These are phyloP conservation scores for Rousettus leschenaultii DNA, from an alignment of 2,113 vertebrate genomes.

Conservation along the genomic window DNA sequence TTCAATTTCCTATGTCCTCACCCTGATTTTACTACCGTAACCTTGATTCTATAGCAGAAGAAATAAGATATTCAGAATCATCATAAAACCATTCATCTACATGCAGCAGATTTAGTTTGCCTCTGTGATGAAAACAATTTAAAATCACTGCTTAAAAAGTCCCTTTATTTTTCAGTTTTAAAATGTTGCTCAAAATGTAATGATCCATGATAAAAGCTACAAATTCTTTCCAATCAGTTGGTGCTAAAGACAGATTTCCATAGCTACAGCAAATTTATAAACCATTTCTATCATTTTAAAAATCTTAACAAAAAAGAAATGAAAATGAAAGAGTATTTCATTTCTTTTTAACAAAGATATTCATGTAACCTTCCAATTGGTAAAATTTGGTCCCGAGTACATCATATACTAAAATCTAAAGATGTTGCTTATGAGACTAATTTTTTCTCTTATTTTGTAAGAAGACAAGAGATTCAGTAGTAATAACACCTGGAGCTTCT, in stretches of 20 bases:
- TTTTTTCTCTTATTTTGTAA: neutral
- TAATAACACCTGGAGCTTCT: constrained; percentile 5
- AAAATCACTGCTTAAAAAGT: neutral
- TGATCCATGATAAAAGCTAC: neutral
- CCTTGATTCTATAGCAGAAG: neutral
- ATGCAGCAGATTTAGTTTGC: neutral
- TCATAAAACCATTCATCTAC: neutral
- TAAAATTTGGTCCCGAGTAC: neutral
- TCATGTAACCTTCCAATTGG: neutral
- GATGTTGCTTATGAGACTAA: neutral
- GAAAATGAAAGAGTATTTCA: neutral
- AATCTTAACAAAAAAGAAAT: neutral
- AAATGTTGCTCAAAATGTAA: constrained; percentile 2
- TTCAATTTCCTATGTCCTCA: neutral
- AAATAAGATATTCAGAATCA: neutral
- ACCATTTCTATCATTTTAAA: neutral
- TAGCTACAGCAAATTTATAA: neutral
- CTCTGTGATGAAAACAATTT: constrained; percentile 3
- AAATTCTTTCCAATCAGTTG: neutral
- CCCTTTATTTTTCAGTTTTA: neutral
- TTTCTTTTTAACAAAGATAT: neutral
- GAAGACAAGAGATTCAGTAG: neutral
- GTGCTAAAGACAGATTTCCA: constrained; percentile 2
- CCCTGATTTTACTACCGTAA: neutral
- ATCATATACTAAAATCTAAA: neutral